Conservation (phyloP, 64 coral and sea anemone species). For the Pocillopora damicornis region DNA sequence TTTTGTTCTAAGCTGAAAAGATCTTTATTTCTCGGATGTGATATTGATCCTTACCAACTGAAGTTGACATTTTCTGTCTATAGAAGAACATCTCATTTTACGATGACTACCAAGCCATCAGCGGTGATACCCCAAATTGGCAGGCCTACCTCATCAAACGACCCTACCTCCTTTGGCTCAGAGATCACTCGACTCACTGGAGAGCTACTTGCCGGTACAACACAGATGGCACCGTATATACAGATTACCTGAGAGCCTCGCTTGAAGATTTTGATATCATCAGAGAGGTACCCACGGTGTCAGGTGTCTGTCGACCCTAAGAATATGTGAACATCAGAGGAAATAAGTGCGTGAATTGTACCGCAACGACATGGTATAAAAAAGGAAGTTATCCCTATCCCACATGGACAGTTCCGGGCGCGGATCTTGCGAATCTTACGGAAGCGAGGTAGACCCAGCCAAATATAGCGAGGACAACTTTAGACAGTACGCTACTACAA, state of each 20-base stretch:
- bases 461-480: constrained; percentile 39
- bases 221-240: too few relatives aligned
- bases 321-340: constrained; percentile 49
- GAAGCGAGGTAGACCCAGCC: background rate
- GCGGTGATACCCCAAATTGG: constrained; percentile 7
- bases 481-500: background rate
- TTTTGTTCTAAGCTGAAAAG: too few relatives aligned
- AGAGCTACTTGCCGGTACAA: too few relatives aligned
- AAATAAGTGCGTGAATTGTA: background rate
- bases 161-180: too few relatives aligned
- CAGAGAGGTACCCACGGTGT: background rate
- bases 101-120: background rate
- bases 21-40: too few relatives aligned
- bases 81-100: background rate
- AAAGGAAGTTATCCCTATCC: background rate
- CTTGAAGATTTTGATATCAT: background rate
- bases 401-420: background rate
- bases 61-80: too few relatives aligned
- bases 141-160: background rate
- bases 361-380: background rate
- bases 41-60: background rate
- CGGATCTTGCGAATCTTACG: background rate
- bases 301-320: background rate
- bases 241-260: too few relatives aligned
- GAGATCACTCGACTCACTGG: too few relatives aligned